These are phyloP conservation scores for Monopis laevigella DNA, from an alignment of 2,888 invertebrate species.

Conservation along the genomic window DNA sequence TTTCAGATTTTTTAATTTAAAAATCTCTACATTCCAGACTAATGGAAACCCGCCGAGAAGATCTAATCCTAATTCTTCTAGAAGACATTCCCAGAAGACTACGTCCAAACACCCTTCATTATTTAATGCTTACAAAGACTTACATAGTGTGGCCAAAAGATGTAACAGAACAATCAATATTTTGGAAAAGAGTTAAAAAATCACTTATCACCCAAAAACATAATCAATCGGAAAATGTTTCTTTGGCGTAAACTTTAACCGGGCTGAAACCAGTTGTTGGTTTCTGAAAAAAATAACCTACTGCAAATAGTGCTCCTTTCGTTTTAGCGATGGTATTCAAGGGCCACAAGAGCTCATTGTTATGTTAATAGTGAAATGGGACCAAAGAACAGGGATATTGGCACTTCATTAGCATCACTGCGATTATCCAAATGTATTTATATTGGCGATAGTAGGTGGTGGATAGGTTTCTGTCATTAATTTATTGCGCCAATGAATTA, in stretches of 20 bases:
- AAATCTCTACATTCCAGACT: slow-evolving; percentile 39
- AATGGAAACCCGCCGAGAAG: slow-evolving; percentile 69
- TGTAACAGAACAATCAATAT: slow-evolving; percentile 31
- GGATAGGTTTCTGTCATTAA: no score
- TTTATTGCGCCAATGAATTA: no score
- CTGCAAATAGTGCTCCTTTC: no score
- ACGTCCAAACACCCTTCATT: slow-evolving; percentile 71
- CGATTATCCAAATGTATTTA: background rate
- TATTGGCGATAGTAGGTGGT: no score
- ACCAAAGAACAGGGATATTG: background rate
- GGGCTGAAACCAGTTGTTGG: no score
- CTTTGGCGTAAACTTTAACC: slow-evolving; percentile 29
- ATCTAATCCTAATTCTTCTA: slow-evolving; percentile 70
- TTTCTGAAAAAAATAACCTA: no score
- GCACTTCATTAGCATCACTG: background rate
- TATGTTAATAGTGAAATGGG: background rate
- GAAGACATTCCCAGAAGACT: slow-evolving; percentile 70
- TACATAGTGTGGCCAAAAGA: slow-evolving; percentile 73
- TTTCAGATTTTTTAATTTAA: background rate
- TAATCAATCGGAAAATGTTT: slow-evolving; percentile 32
- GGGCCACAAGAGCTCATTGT: no score
- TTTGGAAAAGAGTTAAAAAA: slow-evolving; percentile 55
- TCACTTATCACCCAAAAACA: slow-evolving; percentile 35
- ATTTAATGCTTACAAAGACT: slow-evolving; percentile 74
- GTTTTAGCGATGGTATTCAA: no score